phyloP scores from a whole-genome alignment of 2,113 vertebrate genomes.

The Cathartes aura region DNA sequence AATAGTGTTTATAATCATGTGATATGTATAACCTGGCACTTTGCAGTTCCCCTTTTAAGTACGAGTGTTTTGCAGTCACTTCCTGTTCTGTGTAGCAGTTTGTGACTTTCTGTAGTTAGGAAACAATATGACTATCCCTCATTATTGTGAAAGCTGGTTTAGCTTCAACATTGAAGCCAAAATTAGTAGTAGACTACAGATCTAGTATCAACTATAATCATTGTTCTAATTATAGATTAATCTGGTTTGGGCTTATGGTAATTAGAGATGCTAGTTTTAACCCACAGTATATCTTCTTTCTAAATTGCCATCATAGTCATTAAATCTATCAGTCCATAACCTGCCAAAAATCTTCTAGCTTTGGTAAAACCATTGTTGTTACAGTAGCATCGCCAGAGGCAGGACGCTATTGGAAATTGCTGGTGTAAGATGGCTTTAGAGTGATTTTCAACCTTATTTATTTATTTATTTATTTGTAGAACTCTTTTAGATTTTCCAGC shows the following conservation, averaged over 20 bases:
- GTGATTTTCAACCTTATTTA: neutral
- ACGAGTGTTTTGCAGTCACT: neutral
- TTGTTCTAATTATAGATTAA: neutral
- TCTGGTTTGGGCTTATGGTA: neutral
- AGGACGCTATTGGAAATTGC: neutral
- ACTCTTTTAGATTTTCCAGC: neutral
- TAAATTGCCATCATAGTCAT: neutral
- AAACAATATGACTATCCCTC: neutral
- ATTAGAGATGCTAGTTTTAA: neutral
- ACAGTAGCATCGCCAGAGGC: neutral
- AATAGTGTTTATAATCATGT: neutral
- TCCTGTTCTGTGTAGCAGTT: neutral
- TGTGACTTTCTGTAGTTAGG: constrained; percentile 2
- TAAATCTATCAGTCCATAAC: neutral
- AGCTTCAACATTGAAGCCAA: neutral
- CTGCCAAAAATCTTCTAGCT: neutral
- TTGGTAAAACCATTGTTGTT: neutral
- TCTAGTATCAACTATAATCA: neutral
- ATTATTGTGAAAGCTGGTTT: neutral
- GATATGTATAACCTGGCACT: neutral
- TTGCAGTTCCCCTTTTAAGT: constrained; percentile 55
- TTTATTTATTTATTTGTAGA: neutral
- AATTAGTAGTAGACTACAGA: neutral
- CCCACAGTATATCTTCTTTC: neutral
- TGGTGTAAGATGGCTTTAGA: neutral